Percentiles rank a stretch among this genome's conserved stretches.
phyloP scores from a whole-genome alignment of 2,113 vertebrate genomes.

The Vicugna pacos region DNA sequence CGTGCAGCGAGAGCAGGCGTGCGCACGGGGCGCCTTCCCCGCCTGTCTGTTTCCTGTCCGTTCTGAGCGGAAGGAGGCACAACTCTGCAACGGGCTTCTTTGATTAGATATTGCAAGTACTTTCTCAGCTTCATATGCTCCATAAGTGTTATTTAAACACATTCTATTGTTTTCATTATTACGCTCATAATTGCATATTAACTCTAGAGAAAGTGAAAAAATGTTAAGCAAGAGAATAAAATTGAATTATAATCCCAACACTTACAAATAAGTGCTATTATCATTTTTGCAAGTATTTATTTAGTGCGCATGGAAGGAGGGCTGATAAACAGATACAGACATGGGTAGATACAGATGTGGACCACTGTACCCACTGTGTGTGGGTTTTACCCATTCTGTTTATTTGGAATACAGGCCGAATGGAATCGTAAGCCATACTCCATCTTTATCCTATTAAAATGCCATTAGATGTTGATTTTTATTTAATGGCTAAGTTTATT shows the following conservation, averaged over 20 bases:
- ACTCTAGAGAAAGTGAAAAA: constrained; percentile 37
- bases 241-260: not conserved
- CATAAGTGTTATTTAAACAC: constrained; percentile 57
- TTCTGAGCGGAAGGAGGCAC: not conserved
- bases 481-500: not conserved
- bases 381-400: rapidly evolving
- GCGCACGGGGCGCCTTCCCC: rapidly evolving
- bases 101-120: not conserved
- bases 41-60: rapidly evolving
- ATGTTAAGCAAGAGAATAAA: constrained; percentile 49
- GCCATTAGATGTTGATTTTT: not conserved
- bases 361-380: no score
- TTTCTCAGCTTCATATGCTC: not conserved
- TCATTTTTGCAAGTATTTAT: rapidly evolving
- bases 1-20: rapidly evolving
- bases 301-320: rapidly evolving
- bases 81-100: not conserved
- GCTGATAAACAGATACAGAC: rapidly evolving
- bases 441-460: not conserved
- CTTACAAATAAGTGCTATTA: not conserved
- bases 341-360: rapidly evolving
- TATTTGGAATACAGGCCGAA: rapidly evolving
- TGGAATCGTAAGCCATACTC: rapidly evolving
- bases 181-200: constrained; percentile 50
- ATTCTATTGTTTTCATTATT: constrained; percentile 10